Percentiles rank a stretch among this genome's conserved stretches.
Conservation (phyloP, 2,888 invertebrate species). For the Lepidocyrtinus sp. region DNA sequence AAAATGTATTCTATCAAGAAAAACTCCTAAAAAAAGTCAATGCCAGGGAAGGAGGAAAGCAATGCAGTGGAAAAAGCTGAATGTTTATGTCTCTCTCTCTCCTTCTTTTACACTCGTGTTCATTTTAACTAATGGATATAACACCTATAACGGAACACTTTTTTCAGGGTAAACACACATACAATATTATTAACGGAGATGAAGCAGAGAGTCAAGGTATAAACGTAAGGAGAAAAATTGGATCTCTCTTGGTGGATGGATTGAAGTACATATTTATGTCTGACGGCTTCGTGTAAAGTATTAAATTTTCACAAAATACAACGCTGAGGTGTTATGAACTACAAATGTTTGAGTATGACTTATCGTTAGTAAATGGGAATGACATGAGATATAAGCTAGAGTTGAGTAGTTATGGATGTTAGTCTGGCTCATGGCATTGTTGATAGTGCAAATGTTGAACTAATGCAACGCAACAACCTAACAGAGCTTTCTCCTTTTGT, state of each 20-base stretch:
- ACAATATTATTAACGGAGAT: neutral
- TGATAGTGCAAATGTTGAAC: neutral
- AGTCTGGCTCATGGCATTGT: conserved; percentile 20
- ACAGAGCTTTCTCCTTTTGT: neutral
- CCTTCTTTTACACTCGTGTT: neutral
- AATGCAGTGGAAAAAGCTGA: conserved; percentile 41
- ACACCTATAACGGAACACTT: neutral
- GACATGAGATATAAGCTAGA: neutral
- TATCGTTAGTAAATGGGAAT: conserved; percentile 31
- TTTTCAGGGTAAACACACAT: neutral
- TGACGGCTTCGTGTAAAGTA: conserved; percentile 41
- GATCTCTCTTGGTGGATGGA: neutral
- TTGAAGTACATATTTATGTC: conserved; percentile 10
- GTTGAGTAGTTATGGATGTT: conserved; percentile 23
- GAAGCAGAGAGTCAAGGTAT: neutral
- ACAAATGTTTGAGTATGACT: neutral
- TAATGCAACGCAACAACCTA: neutral
- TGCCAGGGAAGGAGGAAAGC: conserved; percentile 6
- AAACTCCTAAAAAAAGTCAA: conserved; percentile 37
- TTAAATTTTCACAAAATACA: neutral
- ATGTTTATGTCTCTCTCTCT: neutral
- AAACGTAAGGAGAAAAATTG: neutral
- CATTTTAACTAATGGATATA: neutral
- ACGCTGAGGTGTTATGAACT: neutral
- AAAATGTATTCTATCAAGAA: neutral